These are phyloP conservation scores for Caenorhabditis sp. DNA, from an alignment of 2,888 invertebrate species.

Conservation along the genomic window DNA sequence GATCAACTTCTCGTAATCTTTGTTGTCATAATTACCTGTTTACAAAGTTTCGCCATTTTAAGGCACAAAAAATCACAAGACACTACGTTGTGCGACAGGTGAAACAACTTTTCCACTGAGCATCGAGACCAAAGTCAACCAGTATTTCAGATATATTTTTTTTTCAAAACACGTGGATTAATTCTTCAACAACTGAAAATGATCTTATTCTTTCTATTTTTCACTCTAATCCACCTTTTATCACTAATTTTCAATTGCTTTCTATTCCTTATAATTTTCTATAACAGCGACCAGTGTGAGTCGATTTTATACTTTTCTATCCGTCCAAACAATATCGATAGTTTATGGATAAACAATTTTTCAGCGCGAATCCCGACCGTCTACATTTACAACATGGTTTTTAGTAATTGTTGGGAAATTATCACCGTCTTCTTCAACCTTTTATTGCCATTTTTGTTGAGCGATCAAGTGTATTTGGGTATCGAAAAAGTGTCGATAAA, in stretches of 20 bases:
- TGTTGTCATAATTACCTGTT: too few species aligned
- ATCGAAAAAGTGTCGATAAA: neutral
- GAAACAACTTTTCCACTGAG: too few species aligned
- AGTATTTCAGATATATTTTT: too few species aligned
- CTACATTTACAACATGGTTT: constrained; percentile 21
- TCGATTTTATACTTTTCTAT: too few species aligned
- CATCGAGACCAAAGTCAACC: too few species aligned
- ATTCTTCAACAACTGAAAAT: too few species aligned
- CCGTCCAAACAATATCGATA: too few species aligned
- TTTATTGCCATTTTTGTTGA: neutral
- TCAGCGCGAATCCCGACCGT: constrained; percentile 8
- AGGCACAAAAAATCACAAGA: too few species aligned
- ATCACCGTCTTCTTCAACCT: constrained; percentile 1
- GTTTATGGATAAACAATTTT: neutral
- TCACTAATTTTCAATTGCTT: neutral
- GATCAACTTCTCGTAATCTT: too few species aligned
- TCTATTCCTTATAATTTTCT: neutral
- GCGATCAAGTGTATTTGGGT: constrained; percentile 7
- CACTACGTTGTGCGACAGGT: too few species aligned
- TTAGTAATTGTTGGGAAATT: neutral
- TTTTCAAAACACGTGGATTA: too few species aligned
- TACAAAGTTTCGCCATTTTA: too few species aligned
- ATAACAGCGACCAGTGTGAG: neutral
- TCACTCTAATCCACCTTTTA: neutral
- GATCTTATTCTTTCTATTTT: neutral